Conservation (phyloP, 92 coral and sea anemone species). For the Virgularia gustaviana region DNA sequence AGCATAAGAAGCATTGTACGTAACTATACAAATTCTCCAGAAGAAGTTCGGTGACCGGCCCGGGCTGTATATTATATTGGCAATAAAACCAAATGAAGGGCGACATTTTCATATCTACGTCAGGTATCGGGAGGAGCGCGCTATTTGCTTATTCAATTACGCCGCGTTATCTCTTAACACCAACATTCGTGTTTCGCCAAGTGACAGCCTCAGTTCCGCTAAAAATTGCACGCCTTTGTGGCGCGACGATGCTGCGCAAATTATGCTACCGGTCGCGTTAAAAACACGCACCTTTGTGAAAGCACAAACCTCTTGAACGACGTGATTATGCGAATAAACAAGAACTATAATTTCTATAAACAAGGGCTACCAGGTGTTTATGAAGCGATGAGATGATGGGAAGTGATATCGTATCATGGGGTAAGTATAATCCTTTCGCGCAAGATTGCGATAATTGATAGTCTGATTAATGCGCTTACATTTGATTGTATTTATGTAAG, state of each 20-base stretch:
- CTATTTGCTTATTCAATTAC: constrained; percentile 44
- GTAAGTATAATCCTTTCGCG: constrained; percentile 44
- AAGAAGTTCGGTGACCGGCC: not conserved
- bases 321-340: constrained; percentile 33
- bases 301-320: constrained; percentile 1
- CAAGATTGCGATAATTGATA: constrained; percentile 40
- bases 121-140: constrained; percentile 43
- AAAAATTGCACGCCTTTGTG: not conserved
- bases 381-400: constrained; percentile 38
- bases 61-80: not conserved
- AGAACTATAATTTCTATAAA: constrained; percentile 33
- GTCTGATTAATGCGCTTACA: constrained; percentile 44
- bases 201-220: constrained; percentile 4
- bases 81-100: not conserved
- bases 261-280: not conserved
- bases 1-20: no score
- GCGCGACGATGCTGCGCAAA: not conserved
- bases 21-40: no score
- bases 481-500: constrained; percentile 25
- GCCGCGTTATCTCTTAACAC: constrained; percentile 40
- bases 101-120: constrained; percentile 12
- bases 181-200: constrained; percentile 20
- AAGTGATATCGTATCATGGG: constrained; percentile 39
- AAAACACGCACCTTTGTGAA: not conserved
- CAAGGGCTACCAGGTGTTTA: constrained; percentile 36